Base-by-base conservation (phyloP, 2,888 invertebrate species). In the Galeopsomyia nigrocyanea region DNA sequence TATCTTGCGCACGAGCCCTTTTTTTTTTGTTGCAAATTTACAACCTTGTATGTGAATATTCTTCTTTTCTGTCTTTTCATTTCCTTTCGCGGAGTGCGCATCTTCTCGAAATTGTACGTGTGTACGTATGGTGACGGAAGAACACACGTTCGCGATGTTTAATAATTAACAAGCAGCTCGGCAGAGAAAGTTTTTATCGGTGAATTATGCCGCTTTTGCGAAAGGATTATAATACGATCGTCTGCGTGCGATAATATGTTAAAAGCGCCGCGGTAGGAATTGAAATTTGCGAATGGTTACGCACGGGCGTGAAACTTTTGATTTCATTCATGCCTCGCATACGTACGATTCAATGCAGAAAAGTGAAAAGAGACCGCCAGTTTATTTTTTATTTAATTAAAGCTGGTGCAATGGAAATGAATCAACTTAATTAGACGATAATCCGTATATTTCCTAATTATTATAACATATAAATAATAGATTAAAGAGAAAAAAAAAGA, bases 121-220 rank as follows among this genome's bases (percentile, higher is more conserved):
- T 5, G 26, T 26, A 5, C 5, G 26, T n/a, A 26, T 26, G 39
- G 39, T 39, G 39, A 39, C 39, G 39, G 39, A 39, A 39, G 39
- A 39, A 7, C 39, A 39, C 39, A 39, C 39, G 7, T 7, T 7
- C 39, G 39, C 39, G 13, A 39, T 39, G 39, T 39, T 31, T 39
- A 39, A 39, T 39, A 39, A 39, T 39, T 39, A 39, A 39, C 39
- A 39, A 39, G 39, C 10, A 1, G 39, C 13, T 26, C 26, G 26
- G 39, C 31, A 7, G 39, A 39, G 61, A 71, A 71, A 65, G 70
- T 65, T 62, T 39, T 58, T 55, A 55, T 65, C 39, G 50, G 62
- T 2, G 3, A 3, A 57, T 67, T 70, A 56, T 57, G 64, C 53
- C 26, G 47, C 53, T 3, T 49, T 61, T 62, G 58, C 56, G 46